Evolutionary conservation across 2,888 invertebrate genomes (phyloP), one percentile per base, ranked within the genome.

Genomic region (Melinaea marsaeus): DNA sequence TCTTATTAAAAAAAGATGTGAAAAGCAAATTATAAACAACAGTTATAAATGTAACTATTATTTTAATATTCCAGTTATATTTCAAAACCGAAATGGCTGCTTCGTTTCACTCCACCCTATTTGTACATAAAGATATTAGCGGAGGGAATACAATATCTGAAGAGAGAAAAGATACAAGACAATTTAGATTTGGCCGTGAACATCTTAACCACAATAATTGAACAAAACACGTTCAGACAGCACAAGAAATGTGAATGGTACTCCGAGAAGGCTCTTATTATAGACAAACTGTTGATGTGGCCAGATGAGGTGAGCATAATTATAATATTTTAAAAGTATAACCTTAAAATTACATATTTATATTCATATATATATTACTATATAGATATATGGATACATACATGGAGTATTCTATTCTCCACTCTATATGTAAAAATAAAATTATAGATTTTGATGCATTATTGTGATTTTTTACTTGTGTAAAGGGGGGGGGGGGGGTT

Each of bases 261-360:
- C 76, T 92, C 93, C 35, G 91, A 95, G 70, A 88, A 93, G 62
- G 92, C 94, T 0, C 84, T 94, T 0, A 92, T 94, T 71, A 79
- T 93, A 34, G 92, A 94, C 60, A 90, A 85, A 65, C 67, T 78
- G 62, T 66, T 81, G 60, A 63, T 71, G 1, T 68, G 61, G 22
- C 69, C 77, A 51, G 76, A 86, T 60, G 73, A 83, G 79, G 90
- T 90, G 75, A 70, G 13, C 7, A 51, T 4, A 32, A 55, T 54
- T 57, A 46, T 34, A 37, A 57, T 11, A n/a, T n/a, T n/a, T n/a
- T n/a, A n/a, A n/a, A n/a, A n/a, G n/a, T n/a, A n/a, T n/a, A n/a
- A n/a, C n/a, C n/a, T n/a, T n/a, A n/a, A n/a, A n/a, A n/a, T 47
- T 46, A 34, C 33, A 13, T 46, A 46, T 4, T 46, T 3, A 46